Conservation (phyloP, 2,888 invertebrate species). For the Papilio demoleus region DNA sequence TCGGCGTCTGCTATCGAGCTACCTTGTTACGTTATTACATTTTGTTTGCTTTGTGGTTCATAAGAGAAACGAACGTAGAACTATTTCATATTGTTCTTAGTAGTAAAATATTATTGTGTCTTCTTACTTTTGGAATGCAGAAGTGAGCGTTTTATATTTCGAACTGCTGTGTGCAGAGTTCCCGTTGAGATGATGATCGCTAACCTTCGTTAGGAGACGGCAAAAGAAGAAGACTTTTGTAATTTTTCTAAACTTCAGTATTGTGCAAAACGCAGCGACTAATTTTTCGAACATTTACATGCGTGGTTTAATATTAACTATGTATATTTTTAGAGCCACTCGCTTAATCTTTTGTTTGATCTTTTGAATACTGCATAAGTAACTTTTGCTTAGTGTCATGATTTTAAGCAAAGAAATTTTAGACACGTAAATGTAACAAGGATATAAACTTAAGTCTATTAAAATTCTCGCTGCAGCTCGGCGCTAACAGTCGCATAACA, state of each 20-base stretch:
- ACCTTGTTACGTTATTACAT: background rate
- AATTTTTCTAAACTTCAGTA: too few species aligned
- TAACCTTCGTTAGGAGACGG: too few species aligned
- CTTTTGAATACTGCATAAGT: background rate
- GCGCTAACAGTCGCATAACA: background rate
- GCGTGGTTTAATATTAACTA: too few species aligned
- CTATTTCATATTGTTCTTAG: background rate
- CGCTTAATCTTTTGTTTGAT: too few species aligned
- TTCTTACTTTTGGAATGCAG: background rate
- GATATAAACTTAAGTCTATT: slow-evolving; percentile 35
- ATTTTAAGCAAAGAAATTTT: background rate
- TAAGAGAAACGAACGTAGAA: background rate
- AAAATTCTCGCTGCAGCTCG: slow-evolving; percentile 31
- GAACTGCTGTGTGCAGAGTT: too few species aligned
- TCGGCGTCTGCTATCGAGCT: slow-evolving; percentile 2
- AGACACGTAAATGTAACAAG: slow-evolving; percentile 5
- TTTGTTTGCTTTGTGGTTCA: background rate
- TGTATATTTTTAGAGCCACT: too few species aligned
- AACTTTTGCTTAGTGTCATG: background rate
- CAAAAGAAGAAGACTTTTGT: too few species aligned
- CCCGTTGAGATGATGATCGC: too few species aligned
- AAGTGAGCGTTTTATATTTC: too few species aligned
- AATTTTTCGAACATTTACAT: background rate
- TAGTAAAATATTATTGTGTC: background rate
- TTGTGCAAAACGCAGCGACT: too few species aligned